Conservation (phyloP, 2,888 invertebrate species). For the Leptopilina myrica region DNA sequence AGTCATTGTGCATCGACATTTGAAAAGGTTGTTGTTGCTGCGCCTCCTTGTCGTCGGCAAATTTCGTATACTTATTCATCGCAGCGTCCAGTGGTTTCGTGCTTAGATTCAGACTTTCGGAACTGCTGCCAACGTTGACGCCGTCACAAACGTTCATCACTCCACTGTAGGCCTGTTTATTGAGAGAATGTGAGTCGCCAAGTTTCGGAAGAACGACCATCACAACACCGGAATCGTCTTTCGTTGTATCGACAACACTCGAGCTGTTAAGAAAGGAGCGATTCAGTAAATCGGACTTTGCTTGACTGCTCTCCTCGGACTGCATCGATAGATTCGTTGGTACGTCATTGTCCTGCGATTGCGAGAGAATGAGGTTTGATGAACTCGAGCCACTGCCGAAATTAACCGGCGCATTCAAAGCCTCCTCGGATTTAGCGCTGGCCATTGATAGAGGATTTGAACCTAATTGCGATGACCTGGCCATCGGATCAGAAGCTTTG, state of each 20-base stretch:
- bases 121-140: constrained; percentile 44
- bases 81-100: constrained; percentile 76
- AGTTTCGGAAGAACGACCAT: constrained; percentile 56
- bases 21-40: constrained; percentile 46
- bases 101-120: constrained; percentile 76
- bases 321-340: constrained; percentile 73
- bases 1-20: constrained; percentile 7
- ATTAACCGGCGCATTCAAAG: constrained; percentile 32
- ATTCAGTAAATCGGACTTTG: constrained; percentile 45
- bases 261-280: constrained; percentile 43
- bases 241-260: constrained; percentile 55
- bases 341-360: constrained; percentile 62
- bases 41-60: constrained; percentile 63
- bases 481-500: constrained; percentile 40
- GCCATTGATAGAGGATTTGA: constrained; percentile 42
- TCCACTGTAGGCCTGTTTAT: constrained; percentile 45
- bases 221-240: constrained; percentile 51
- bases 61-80: constrained; percentile 63
- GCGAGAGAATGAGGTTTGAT: constrained; percentile 53
- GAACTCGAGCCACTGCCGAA: constrained; percentile 18
- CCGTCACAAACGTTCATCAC: constrained; percentile 47
- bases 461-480: constrained; percentile 38
- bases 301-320: constrained; percentile 53
- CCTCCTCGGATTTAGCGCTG: constrained; percentile 52
- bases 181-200: constrained; percentile 33